Conservation (phyloP, 2,113 vertebrate genomes). For the Aleadryas rufinucha region DNA sequence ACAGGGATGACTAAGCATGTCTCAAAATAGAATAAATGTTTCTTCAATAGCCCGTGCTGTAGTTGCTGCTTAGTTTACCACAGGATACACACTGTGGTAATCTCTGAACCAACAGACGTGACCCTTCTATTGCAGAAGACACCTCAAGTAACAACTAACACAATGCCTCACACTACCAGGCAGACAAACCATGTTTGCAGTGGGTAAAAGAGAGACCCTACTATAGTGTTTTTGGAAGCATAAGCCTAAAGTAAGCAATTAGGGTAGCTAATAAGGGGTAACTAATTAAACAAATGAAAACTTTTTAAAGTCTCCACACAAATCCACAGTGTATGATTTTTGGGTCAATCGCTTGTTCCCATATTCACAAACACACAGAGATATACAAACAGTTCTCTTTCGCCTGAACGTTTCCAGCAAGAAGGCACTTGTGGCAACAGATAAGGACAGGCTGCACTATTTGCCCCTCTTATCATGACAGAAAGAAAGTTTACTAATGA, state of each 20-base stretch:
- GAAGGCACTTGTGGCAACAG: background rate
- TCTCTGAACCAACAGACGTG: background rate
- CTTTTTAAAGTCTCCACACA: background rate
- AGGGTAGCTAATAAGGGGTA: no score
- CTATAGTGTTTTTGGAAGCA: background rate
- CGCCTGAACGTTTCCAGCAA: accelerated
- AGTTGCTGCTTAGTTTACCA: background rate
- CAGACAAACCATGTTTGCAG: background rate
- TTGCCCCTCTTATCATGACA: background rate
- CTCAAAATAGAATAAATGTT: slow-evolving; percentile 23
- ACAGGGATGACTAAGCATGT: slow-evolving; percentile 6
- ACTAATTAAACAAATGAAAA: background rate
- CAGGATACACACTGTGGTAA: background rate
- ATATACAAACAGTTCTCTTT: background rate
- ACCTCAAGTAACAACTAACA: background rate
- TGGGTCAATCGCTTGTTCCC: background rate
- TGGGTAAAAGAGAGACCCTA: background rate
- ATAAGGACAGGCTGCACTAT: background rate
- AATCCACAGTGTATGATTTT: background rate
- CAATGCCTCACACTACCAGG: background rate
- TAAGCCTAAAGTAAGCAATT: background rate
- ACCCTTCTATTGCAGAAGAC: background rate
- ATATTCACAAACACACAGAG: accelerated
- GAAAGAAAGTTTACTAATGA: background rate
- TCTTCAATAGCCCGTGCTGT: background rate